Base-by-base conservation (phyloP, 1,140 invertebrate species). In the Battus philenor region DNA sequence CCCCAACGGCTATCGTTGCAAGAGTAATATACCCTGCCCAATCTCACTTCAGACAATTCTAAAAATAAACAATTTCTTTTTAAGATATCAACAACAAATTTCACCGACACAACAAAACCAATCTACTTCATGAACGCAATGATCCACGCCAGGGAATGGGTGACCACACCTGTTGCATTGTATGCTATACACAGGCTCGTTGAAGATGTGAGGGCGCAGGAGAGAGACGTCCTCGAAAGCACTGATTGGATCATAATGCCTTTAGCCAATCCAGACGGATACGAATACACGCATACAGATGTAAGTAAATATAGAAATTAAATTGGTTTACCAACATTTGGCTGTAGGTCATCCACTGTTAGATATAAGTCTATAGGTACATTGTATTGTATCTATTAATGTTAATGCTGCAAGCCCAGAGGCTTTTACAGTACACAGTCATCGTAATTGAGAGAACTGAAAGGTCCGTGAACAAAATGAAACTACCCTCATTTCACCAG, bases 111-210 rank as follows among this genome's bases (percentile, higher is more conserved):
- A 0, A 52, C 34, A 33, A 76, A 76, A 29, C 68, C 69, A 0
- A 67, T 72, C 22, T 68, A 70, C 44, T 86, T 89, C 30, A 58
- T 88, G 45, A 87, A 89, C 30, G 87, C 83, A 8, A 86, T 81
- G 32, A 81, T 90, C 33, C 91, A 93, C 80, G 91, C 91, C 0
- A 69, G 91, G 27, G 91, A 93, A 76, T 93, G 92, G 92, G 89
- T 91, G 8, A 86, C 90, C 0, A 89, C 90, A 1, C 88, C 91
- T 0, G 85, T 87, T 0, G 86, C 87, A 8, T 65, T 90, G 0
- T 92, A 89, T 72, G 82, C 90, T 1, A 88, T 91, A 27, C 72
- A 89, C 45, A 73, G 90, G 46, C 65, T 91, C 30, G 86, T 89
- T 7, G 87, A 89, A 43, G 50, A 59, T 8, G 31, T 89, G 9